These are phyloP conservation scores for Cinclus mexicanus DNA, from an alignment of 2,113 vertebrate species.

Conservation along the genomic window DNA sequence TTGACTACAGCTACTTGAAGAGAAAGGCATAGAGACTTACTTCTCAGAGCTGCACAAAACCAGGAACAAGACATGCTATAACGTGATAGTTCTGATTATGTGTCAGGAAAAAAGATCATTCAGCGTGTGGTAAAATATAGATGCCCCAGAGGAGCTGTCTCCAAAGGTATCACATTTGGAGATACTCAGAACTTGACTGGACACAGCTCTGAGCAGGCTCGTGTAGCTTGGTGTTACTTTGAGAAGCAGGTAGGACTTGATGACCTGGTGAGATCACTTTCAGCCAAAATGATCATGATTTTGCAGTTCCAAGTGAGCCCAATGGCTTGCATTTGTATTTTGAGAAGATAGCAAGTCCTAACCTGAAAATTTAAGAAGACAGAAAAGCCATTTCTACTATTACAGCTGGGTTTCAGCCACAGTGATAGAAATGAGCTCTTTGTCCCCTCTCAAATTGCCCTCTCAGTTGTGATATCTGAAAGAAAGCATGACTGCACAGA, in stretches of 20 bases:
- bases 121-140: background rate
- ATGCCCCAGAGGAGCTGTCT: background rate
- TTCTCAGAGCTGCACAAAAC: background rate
- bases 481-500: background rate
- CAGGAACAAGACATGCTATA: background rate
- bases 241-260: background rate
- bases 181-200: background rate
- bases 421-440: background rate
- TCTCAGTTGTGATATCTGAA: background rate
- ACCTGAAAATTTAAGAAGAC: background rate
- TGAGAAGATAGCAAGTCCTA: background rate
- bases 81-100: background rate
- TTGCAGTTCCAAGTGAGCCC: background rate
- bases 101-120: background rate
- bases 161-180: background rate
- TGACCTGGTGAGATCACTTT: background rate
- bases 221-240: background rate
- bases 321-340: background rate
- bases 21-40: background rate
- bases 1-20: background rate
- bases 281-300: background rate
- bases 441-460: background rate
- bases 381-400: background rate
- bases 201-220: background rate
- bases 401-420: background rate